These are phyloP conservation scores for Acanthococcus lagerstroemiae DNA, from an alignment of 2,888 invertebrate genomes.

Conservation along the genomic window DNA sequence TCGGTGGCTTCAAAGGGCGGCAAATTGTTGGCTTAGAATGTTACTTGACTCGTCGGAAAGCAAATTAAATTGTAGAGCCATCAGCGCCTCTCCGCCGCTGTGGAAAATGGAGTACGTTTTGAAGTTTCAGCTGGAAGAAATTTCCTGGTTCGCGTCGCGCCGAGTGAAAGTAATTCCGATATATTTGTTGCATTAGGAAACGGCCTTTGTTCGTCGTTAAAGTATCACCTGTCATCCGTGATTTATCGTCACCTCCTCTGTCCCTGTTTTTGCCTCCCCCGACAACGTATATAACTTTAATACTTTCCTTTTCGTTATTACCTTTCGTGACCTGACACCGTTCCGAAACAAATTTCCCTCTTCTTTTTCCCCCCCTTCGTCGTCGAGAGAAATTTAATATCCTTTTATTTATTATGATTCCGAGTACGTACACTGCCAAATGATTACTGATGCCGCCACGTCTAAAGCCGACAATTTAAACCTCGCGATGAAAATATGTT, in stretches of 20 bases:
- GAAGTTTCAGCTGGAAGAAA: no score
- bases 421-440: conserved; percentile 17
- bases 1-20: no score
- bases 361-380: background rate
- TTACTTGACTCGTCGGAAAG: no score
- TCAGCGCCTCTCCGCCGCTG: no score
- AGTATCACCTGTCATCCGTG: conserved; percentile 25
- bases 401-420: conserved; percentile 27
- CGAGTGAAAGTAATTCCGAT: no score
- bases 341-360: conserved; percentile 23
- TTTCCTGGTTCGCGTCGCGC: no score
- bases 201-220: conserved; percentile 6
- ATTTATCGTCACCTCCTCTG: conserved; percentile 19
- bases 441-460: conserved; percentile 17
- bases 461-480: background rate
- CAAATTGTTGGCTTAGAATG: no score
- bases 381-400: conserved; percentile 16
- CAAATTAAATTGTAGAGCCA: no score
- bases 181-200: conserved; percentile 23
- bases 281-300: conserved; percentile 15
- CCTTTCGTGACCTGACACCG: conserved; percentile 25
- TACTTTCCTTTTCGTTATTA: conserved; percentile 27
- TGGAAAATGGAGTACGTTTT: no score
- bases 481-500: no score
- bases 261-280: conserved; percentile 7